These are phyloP conservation scores for Probaryconus sp. DNA, from an alignment of 1,140 invertebrate genomes.

Conservation along the genomic window DNA sequence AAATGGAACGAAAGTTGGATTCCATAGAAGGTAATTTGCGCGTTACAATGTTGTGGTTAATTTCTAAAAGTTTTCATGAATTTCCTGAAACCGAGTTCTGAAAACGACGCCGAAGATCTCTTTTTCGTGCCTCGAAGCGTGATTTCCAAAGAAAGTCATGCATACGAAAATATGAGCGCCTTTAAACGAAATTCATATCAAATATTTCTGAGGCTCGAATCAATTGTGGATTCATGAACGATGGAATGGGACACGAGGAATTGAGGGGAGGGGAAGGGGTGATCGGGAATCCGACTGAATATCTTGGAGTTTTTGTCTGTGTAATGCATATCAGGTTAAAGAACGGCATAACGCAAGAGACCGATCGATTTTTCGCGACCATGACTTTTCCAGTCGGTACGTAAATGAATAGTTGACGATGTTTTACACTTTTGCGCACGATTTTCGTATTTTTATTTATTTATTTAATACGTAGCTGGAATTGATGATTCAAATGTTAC, in stretches of 20 bases:
- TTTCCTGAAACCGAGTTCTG: slow-evolving; percentile 3
- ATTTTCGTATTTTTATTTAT: too few relatives aligned
- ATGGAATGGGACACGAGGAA: too few relatives aligned
- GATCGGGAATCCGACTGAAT: slow-evolving; percentile 13
- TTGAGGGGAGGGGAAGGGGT: too few relatives aligned
- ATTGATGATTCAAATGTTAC: too few relatives aligned
- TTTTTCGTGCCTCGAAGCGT: neutral
- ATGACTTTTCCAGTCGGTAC: slow-evolving; percentile 44
- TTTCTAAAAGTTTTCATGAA: too few relatives aligned
- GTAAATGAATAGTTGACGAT: slow-evolving; percentile 21
- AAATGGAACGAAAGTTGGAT: too few relatives aligned
- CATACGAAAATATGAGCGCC: slow-evolving; percentile 23
- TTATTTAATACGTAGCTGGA: too few relatives aligned
- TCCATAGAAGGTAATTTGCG: too few relatives aligned
- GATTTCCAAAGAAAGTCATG: slow-evolving; percentile 18
- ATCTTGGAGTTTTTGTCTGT: slow-evolving; percentile 6
- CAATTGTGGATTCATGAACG: slow-evolving; percentile 6
- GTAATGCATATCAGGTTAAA: slow-evolving; percentile 34
- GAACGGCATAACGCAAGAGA: slow-evolving; percentile 34
- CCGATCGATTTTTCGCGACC: slow-evolving; percentile 54
- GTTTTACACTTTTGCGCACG: slow-evolving; percentile 8
- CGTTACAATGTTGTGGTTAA: too few relatives aligned
- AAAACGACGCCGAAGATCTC: neutral
- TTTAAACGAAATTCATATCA: slow-evolving; percentile 19
- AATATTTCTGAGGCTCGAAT: slow-evolving; percentile 4